Evolutionary conservation across 2,888 invertebrate genomes (phyloP).

Genomic region (Torymus texanus): DNA sequence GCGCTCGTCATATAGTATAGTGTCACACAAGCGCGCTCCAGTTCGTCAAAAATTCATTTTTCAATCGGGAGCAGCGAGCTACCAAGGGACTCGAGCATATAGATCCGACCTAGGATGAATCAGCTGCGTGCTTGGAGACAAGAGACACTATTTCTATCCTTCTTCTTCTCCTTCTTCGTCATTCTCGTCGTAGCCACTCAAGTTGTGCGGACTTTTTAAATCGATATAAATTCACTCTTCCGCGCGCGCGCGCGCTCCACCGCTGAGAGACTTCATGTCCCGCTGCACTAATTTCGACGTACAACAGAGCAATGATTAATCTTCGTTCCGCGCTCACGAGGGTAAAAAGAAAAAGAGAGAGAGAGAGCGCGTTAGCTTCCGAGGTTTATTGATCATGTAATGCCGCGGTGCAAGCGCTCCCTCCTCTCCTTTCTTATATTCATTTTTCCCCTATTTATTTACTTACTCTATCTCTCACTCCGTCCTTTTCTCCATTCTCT

Average conservation of each 20-base stretch:
- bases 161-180: too few relatives aligned
- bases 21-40: background rate
- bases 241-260: background rate
- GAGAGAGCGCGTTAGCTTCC: conserved; percentile 22
- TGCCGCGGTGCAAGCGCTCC: background rate
- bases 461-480: conserved; percentile 46
- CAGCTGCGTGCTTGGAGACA: background rate
- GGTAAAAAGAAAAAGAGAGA: conserved; percentile 3
- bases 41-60: conserved; percentile 34
- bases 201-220: conserved; percentile 42
- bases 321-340: conserved; percentile 20
- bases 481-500: conserved; percentile 51
- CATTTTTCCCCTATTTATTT: conserved; percentile 58
- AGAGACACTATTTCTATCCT: background rate
- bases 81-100: too few relatives aligned
- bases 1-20: too few relatives aligned
- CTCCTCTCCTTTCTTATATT: conserved; percentile 51
- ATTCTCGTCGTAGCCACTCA: conserved; percentile 14
- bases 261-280: conserved; percentile 31
- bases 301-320: conserved; percentile 52
- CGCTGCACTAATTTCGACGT: conserved; percentile 39
- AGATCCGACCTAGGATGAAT: conserved; percentile 15
- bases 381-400: conserved; percentile 55
- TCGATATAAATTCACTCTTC: conserved; percentile 47
- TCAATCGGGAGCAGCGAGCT: background rate